Conservation (phyloP, 2,113 vertebrate species). For the Python bivittatus region DNA sequence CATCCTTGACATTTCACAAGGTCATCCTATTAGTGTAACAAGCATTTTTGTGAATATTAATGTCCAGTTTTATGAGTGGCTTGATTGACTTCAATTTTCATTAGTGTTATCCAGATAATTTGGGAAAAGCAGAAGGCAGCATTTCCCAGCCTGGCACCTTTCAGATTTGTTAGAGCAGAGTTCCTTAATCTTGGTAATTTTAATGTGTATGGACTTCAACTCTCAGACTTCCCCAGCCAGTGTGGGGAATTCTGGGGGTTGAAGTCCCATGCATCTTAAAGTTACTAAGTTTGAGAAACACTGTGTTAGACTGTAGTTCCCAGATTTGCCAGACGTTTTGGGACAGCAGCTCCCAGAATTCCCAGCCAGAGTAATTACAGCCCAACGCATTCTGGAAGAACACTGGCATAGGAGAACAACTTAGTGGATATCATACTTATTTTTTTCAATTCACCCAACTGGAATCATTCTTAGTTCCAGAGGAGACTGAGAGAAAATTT, state of each 20-base stretch:
- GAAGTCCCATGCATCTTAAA: not conserved
- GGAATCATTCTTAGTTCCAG: constrained; percentile 54
- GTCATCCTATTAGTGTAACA: not conserved
- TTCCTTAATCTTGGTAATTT: not conserved
- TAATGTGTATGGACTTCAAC: not conserved
- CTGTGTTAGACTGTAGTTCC: not conserved
- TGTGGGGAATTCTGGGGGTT: too few relatives aligned
- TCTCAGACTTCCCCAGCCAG: not conserved
- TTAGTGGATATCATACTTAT: constrained; percentile 29
- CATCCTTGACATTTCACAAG: not conserved
- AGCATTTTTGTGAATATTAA: not conserved
- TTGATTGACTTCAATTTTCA: constrained; percentile 23
- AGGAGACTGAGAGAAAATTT: constrained; percentile 53
- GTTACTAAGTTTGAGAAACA: not conserved
- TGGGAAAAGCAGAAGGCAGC: not conserved
- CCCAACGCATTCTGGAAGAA: not conserved
- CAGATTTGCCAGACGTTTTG: not conserved
- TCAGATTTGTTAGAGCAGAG: not conserved
- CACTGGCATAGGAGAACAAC: constrained; percentile 25
- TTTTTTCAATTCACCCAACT: constrained; percentile 47
- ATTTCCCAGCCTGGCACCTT: not conserved
- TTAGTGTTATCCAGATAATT: not conserved
- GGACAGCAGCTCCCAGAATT: not conserved
- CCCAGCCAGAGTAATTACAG: not conserved
- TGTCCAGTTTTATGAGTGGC: not conserved